A percentile compares a stretch with the other conserved stretches of the same genome.
These are phyloP conservation scores for Leuciscus waleckii DNA, from an alignment of 2,797 vertebrate genomes.

Conservation along the genomic window DNA sequence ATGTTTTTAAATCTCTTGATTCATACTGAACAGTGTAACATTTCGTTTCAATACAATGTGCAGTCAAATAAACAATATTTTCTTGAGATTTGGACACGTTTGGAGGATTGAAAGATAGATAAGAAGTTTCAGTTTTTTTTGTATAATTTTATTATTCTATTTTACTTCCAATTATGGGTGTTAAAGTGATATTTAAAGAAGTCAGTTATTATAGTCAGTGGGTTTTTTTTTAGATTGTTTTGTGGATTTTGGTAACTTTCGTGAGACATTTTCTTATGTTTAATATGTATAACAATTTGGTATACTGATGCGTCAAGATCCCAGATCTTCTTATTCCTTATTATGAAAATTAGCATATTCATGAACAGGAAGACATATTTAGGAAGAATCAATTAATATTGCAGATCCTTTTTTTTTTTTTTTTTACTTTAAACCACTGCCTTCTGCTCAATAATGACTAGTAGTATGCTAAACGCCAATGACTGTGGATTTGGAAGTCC, in stretches of 20 bases:
- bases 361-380: slow-evolving; percentile 19
- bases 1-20: slow-evolving; percentile 2
- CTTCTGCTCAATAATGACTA: slow-evolving; percentile 27
- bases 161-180: not conserved
- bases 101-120: not conserved
- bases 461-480: slow-evolving; percentile 22
- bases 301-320: not conserved
- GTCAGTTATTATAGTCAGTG: slow-evolving; percentile 46
- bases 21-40: not conserved
- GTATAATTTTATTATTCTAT: not conserved
- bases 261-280: not conserved
- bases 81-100: not conserved
- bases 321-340: slow-evolving; percentile 16
- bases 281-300: not conserved
- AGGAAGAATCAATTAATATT: slow-evolving; percentile 40
- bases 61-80: slow-evolving; percentile 11
- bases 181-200: slow-evolving; percentile 21
- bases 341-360: not conserved
- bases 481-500: slow-evolving; percentile 4
- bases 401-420: not conserved
- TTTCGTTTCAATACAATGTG: not conserved
- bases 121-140: not conserved
- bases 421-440: slow-evolving; percentile 15
- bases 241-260: not conserved
- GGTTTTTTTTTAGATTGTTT: not conserved